Percentiles rank a stretch among this genome's conserved stretches.
phyloP scores from a whole-genome alignment of 2,113 vertebrate species.

The Upupa epops region DNA sequence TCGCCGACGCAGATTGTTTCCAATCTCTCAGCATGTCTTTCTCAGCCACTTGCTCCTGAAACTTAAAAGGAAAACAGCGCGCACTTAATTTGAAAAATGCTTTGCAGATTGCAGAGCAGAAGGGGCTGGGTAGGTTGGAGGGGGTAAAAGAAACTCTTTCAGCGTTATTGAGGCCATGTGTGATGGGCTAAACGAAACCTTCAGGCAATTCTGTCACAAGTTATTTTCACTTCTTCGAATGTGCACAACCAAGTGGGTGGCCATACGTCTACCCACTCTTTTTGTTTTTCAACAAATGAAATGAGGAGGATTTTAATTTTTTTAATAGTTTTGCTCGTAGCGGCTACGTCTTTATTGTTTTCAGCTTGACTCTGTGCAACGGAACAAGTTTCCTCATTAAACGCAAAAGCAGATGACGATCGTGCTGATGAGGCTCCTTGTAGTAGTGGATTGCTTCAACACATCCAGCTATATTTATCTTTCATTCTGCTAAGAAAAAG shows the following conservation, averaged over 20 bases:
- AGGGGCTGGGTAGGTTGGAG: constrained; percentile 10
- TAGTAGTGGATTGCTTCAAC: not conserved
- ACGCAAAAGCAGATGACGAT: constrained; percentile 56
- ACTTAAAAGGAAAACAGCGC: constrained; percentile 66
- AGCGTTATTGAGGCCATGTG: constrained; percentile 76
- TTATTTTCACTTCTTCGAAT: constrained; percentile 73
- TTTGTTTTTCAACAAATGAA: constrained; percentile 65
- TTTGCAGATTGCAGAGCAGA: constrained; percentile 56
- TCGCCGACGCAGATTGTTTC: constrained; percentile 39
- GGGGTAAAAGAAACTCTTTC: constrained; percentile 45
- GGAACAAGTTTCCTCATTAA: constrained; percentile 62
- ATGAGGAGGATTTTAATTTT: constrained; percentile 46
- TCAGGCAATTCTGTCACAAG: constrained; percentile 56
- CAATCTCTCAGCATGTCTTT: constrained; percentile 40
- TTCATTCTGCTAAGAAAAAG: constrained; percentile 1
- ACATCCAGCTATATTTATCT: constrained; percentile 7
- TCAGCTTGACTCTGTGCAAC: constrained; percentile 59
- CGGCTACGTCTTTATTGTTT: constrained; percentile 65
- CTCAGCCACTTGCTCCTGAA: constrained; percentile 63
- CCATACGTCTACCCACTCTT: constrained; percentile 57
- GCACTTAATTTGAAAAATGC: constrained; percentile 68
- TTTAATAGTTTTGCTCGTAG: constrained; percentile 33
- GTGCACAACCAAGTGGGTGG: constrained; percentile 74
- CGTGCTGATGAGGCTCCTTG: constrained; percentile 21
- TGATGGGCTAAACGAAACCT: constrained; percentile 63